phyloP scores from a whole-genome alignment of 2,113 vertebrate species.

The Brienomyrus longianalis region DNA sequence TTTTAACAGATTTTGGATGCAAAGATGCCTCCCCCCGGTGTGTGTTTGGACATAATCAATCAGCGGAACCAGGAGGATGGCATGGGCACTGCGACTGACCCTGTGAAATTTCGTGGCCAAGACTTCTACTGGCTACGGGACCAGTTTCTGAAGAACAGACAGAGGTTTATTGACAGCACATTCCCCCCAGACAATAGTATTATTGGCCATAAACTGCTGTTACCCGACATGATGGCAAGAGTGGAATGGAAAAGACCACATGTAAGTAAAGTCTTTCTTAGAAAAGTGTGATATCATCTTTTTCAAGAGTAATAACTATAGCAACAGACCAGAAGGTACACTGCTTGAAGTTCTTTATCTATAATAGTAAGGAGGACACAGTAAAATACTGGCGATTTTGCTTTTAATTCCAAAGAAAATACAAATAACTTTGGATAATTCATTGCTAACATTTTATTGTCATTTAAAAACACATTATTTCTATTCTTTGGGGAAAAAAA shows the following conservation, averaged over 20 bases:
- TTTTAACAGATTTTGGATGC: background rate
- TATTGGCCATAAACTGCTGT: conserved; percentile 45
- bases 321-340: background rate
- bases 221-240: background rate
- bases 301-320: background rate
- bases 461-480: too few species aligned
- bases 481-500: too few species aligned
- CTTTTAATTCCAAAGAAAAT: background rate
- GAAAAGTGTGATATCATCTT: background rate
- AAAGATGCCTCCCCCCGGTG: conserved; percentile 54
- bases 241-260: conserved; percentile 42
- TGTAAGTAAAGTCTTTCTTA: conserved; percentile 25
- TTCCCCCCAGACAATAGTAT: conserved; percentile 53
- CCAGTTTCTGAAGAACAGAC: conserved; percentile 19
- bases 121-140: conserved; percentile 44
- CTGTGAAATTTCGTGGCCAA: conserved; percentile 43
- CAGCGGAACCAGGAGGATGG: conserved; percentile 41
- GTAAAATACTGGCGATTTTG: background rate
- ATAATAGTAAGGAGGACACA: background rate
- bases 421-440: too few species aligned
- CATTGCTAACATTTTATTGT: too few species aligned
- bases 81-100: conserved; percentile 38
- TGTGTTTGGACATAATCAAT: conserved; percentile 50
- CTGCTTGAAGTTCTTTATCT: background rate
- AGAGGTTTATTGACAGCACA: conserved; percentile 44